Percentiles rank a stretch among this genome's conserved stretches.
Evolutionary conservation across 2,888 invertebrate genomes (phyloP).

Genomic region (Smittia aterrima): DNA sequence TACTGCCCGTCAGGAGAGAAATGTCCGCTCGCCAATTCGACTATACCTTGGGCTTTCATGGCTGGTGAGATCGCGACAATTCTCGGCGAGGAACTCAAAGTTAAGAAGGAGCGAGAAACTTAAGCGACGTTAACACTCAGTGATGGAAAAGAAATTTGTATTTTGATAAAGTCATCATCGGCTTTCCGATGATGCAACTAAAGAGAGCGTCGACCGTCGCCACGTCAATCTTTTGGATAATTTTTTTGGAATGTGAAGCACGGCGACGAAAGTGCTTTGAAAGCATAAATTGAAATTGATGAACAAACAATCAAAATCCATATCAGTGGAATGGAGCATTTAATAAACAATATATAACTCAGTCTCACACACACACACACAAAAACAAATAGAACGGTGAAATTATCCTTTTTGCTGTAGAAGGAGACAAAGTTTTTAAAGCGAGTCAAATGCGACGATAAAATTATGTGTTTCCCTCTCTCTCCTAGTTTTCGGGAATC

Average conservation of each 20-base stretch:
- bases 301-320: slow-evolving; percentile 40
- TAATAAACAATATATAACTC: slow-evolving; percentile 10
- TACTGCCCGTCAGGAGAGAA: slow-evolving; percentile 99
- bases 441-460: not conserved
- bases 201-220: not conserved
- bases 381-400: not conserved
- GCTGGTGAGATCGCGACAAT: slow-evolving; percentile 94
- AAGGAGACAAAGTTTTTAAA: not conserved
- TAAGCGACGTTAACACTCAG: slow-evolving; percentile 52
- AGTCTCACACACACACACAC: not conserved
- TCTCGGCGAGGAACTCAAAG: slow-evolving; percentile 88
- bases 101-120: slow-evolving; percentile 88
- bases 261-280: not conserved
- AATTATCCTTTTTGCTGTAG: slow-evolving; percentile 9
- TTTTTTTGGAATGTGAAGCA: not conserved
- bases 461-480: too few relatives aligned
- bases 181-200: not conserved
- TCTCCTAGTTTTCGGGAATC: not conserved
- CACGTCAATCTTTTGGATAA: slow-evolving; percentile 22
- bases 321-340: slow-evolving; percentile 39
- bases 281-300: slow-evolving; percentile 2
- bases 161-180: not conserved
- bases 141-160: slow-evolving; percentile 17
- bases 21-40: slow-evolving; percentile 94
- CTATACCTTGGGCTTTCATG: slow-evolving; percentile 99